Conservation (phyloP, 2,113 vertebrate genomes). For the Psittacus erithacus region DNA sequence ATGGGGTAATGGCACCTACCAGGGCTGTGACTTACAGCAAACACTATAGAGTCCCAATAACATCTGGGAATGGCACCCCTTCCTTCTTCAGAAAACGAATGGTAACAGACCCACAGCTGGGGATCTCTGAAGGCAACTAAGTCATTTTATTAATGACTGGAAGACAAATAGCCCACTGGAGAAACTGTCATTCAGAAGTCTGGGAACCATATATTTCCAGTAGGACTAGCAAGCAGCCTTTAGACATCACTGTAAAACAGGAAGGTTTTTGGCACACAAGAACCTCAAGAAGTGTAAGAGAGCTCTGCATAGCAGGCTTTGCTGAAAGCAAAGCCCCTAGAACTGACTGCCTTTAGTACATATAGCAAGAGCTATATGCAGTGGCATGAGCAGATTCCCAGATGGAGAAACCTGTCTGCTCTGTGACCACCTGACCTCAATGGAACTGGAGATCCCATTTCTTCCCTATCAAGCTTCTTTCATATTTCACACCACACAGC, state of each 20-base stretch:
- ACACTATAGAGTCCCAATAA: not conserved
- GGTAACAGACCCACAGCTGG: not conserved
- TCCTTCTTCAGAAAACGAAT: not conserved
- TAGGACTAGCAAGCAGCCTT: not conserved
- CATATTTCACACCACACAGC: not conserved
- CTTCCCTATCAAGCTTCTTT: not conserved
- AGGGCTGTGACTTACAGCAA: not conserved
- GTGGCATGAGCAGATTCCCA: not conserved
- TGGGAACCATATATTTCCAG: not conserved
- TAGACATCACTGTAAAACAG: not conserved
- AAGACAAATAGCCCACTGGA: not conserved
- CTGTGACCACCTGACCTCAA: not conserved
- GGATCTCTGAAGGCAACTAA: not conserved
- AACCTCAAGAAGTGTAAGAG: not conserved
- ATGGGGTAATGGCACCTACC: not conserved
- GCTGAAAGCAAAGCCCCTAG: not conserved
- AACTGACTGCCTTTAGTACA: not conserved
- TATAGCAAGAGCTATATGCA: not conserved
- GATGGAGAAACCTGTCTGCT: not conserved
- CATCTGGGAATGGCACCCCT: not conserved
- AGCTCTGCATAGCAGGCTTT: not conserved
- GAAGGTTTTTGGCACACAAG: not conserved
- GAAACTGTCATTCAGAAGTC: not conserved
- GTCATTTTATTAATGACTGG: not conserved
- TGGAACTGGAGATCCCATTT: not conserved